Evolutionary conservation across 2,888 invertebrate genomes (phyloP).

Genomic region (Eulithis testata): DNA sequence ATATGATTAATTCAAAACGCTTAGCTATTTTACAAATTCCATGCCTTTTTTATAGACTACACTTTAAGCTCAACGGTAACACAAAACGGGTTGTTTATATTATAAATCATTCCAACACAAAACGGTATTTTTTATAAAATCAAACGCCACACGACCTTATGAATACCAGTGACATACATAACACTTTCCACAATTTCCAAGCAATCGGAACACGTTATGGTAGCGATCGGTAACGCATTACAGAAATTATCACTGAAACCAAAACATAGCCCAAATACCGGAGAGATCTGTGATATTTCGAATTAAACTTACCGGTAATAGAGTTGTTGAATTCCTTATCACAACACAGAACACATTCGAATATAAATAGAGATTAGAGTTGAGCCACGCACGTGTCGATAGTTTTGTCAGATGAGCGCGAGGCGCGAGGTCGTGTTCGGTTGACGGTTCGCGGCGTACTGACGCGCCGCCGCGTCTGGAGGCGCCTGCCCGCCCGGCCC

Average conservation of each 20-base stretch:
- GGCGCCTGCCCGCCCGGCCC: conserved; percentile 79
- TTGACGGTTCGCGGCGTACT: conserved; percentile 76
- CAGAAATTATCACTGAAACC: conserved; percentile 61
- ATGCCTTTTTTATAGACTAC: conserved; percentile 26
- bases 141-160: conserved; percentile 35
- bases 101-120: conserved; percentile 33
- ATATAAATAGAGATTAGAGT: conserved; percentile 74
- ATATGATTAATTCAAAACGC: neutral
- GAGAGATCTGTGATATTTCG: conserved; percentile 18
- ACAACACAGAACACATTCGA: conserved; percentile 69
- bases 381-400: conserved; percentile 79
- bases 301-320: conserved; percentile 49
- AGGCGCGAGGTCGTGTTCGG: conserved; percentile 69
- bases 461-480: conserved; percentile 80
- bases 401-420: conserved; percentile 46
- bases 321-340: conserved; percentile 49
- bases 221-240: conserved; percentile 60
- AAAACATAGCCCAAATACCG: conserved; percentile 65
- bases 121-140: conserved; percentile 36
- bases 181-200: conserved; percentile 63
- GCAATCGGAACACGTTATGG: conserved; percentile 60
- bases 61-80: conserved; percentile 31
- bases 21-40: conserved; percentile 6
- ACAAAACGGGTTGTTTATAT: conserved; percentile 34
- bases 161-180: conserved; percentile 65